Percentiles rank a stretch among this genome's conserved stretches.
phyloP scores from a whole-genome alignment of 2,888 invertebrate genomes.

The Tachystola acroxantha region DNA sequence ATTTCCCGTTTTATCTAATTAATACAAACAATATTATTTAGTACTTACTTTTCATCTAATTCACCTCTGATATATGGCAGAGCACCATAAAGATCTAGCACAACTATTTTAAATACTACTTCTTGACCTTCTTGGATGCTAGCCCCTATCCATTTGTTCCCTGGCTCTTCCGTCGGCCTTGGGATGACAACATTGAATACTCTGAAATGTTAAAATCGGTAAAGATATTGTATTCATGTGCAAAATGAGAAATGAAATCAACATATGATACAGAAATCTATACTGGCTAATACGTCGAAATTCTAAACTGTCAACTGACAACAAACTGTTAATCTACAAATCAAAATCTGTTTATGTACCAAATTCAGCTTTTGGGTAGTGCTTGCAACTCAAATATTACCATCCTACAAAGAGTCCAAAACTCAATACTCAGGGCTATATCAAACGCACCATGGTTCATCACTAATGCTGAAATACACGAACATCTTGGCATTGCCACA shows the following conservation, averaged over 20 bases:
- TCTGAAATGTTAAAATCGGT: slow-evolving; percentile 39
- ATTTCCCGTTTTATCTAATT: too few species aligned
- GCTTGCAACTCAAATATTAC: too few species aligned
- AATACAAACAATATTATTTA: not conserved
- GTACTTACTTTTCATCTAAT: slow-evolving; percentile 66
- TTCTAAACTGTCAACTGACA: not conserved
- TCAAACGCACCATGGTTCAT: too few species aligned
- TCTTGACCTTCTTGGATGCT: slow-evolving; percentile 78
- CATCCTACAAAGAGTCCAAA: too few species aligned
- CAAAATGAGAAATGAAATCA: too few species aligned
- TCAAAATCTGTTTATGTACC: not conserved
- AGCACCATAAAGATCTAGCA: slow-evolving; percentile 76
- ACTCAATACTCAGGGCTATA: too few species aligned
- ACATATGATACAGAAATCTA: too few species aligned
- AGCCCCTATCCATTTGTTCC: slow-evolving; percentile 77
- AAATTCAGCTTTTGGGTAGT: too few species aligned
- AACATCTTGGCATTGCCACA: too few species aligned
- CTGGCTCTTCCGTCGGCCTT: slow-evolving; percentile 68
- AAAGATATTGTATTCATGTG: not conserved
- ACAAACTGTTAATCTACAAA: not conserved
- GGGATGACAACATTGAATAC: slow-evolving; percentile 85
- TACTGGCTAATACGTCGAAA: too few species aligned
- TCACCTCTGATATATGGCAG: slow-evolving; percentile 82
- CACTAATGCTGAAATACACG: too few species aligned
- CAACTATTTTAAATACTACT: slow-evolving; percentile 78